phyloP scores from a whole-genome alignment of 2,797 vertebrate species.

The Perodicticus potto region DNA sequence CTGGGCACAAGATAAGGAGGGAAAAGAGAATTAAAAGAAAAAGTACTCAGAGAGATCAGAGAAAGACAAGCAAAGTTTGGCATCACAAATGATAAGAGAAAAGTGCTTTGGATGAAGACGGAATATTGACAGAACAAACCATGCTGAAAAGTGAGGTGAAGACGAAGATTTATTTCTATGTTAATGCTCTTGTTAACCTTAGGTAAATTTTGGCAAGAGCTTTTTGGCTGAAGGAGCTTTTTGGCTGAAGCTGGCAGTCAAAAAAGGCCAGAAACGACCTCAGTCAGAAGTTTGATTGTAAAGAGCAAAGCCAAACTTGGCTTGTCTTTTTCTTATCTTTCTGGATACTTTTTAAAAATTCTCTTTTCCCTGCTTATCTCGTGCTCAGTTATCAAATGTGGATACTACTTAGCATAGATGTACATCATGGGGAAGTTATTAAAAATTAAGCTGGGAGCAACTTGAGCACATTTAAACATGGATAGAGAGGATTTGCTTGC shows the following conservation, averaged over 20 bases:
- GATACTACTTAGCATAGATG: rapidly evolving
- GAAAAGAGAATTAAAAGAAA: background rate
- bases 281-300: background rate
- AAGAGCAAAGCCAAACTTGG: background rate
- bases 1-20: background rate
- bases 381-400: too few species aligned
- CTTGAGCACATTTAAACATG: background rate
- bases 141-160: background rate
- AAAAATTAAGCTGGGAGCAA: background rate
- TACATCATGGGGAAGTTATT: background rate
- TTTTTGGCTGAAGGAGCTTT: background rate
- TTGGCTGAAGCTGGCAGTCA: background rate
- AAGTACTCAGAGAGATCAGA: background rate
- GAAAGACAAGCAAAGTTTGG: background rate
- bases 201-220: background rate
- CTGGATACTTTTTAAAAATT: too few species aligned
- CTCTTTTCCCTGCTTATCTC: too few species aligned
- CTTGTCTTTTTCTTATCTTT: too few species aligned
- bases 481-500: background rate
- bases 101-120: background rate
- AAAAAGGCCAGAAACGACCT: background rate
- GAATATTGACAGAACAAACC: background rate
- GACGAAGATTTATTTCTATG: background rate
- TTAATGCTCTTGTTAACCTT: background rate
- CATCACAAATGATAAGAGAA: background rate